Percentiles rank a stretch among this genome's conserved stretches.
Conservation (phyloP, 2,888 invertebrate genomes). For the Acanthacorydalis orientalis region DNA sequence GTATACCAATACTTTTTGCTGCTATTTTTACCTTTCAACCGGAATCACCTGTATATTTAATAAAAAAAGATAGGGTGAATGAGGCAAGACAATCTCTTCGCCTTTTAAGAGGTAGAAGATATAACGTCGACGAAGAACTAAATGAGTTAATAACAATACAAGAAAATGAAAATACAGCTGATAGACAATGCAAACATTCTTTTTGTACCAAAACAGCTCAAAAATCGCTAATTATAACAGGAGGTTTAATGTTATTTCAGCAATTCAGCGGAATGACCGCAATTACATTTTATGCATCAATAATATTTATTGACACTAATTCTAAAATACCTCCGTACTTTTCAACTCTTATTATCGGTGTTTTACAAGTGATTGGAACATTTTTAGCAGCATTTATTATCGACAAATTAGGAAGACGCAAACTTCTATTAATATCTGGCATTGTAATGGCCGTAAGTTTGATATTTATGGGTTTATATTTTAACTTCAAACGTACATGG, state of each 20-base stretch:
- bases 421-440: conserved; percentile 51
- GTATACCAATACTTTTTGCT: conserved; percentile 47
- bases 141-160: conserved; percentile 30
- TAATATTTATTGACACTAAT: conserved; percentile 34
- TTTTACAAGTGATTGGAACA: conserved; percentile 53
- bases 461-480: conserved; percentile 47
- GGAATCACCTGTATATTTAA: conserved; percentile 60
- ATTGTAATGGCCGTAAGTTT: conserved; percentile 47
- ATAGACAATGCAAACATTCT: conserved; percentile 34
- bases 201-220: conserved; percentile 40
- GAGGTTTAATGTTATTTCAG: conserved; percentile 48
- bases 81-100: conserved; percentile 48
- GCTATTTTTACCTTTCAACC: conserved; percentile 60
- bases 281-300: conserved; percentile 38
- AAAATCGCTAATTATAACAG: conserved; percentile 33
- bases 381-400: conserved; percentile 55
- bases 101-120: conserved; percentile 49
- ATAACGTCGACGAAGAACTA: conserved; percentile 46
- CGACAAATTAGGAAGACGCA: conserved; percentile 58
- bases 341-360: conserved; percentile 40
- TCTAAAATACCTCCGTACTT: conserved; percentile 22
- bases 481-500: conserved; percentile 21
- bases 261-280: conserved; percentile 44
- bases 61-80: conserved; percentile 38
- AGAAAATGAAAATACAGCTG: conserved; percentile 30